Evolutionary conservation across 2,797 vertebrate species (phyloP), one percentile per base, ranked within the genome.

Genomic region (Mallotus villosus): DNA sequence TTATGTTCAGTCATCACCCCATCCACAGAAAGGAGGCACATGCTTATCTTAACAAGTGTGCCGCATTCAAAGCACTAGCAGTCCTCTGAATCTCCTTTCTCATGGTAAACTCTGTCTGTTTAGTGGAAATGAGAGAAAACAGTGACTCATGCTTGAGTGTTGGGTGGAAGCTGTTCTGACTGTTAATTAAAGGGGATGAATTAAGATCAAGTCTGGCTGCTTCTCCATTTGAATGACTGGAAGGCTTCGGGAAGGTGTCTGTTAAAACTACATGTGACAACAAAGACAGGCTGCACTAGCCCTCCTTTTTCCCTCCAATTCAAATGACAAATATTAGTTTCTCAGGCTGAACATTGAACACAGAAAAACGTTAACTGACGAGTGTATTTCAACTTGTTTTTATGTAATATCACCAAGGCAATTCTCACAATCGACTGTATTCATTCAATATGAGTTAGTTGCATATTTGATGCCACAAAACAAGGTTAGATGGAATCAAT

Each of bases 41-140:
- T 86, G 88, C 83, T 84, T 77, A 88, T 89, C 85, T 84, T 84
- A 91, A 89, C 87, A 91, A 91, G 90, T 84, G 91, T 92, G 91
- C 88, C 89, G 74, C 85, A 77, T 88, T 82, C 85, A 88, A 78
- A 81, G 82, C 82, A 72, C 73, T 81, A 86, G 82, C 88, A 82
- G 83, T 84, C 81, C 80, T 86, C 83, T 82, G 82, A 81, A 72
- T 81, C 81, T 82, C 81, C 67, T 91, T 91, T 92, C 89, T 87
- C 78, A 92, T 90, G 86, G 82, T 90, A 89, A 90, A 91, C 84
- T 89, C 81, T 81, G 85, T 86, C 73, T 81, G 75, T 87, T 88
- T 82, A 80, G 85, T 87, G 79, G 89, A 93, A 91, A 88, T 90
- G 91, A 88, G 88, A 89, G 91, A 91, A 92, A 93, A 92, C 88